phyloP scores from a whole-genome alignment of 2,797 vertebrate species.

The Philypnodon macrostomus region DNA sequence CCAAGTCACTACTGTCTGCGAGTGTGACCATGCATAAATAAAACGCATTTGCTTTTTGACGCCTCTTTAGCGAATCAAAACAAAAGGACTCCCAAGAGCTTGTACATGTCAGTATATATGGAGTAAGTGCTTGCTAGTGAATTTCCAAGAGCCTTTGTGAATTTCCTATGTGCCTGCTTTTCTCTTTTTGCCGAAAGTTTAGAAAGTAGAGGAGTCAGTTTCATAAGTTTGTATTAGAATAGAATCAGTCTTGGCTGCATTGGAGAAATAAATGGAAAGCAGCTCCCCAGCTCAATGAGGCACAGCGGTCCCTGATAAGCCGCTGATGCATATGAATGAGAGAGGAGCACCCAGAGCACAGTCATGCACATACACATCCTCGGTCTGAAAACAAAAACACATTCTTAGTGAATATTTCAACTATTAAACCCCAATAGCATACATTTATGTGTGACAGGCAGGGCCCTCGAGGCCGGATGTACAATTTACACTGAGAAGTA shows the following conservation, averaged over 20 bases:
- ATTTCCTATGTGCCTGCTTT: conserved; percentile 19
- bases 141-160: conserved; percentile 10
- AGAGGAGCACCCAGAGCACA: conserved; percentile 32
- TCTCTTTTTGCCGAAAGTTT: conserved; percentile 33
- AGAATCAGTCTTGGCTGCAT: conserved; percentile 47
- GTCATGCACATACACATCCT: conserved; percentile 16
- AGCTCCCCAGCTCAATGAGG: conserved; percentile 68
- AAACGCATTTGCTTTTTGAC: conserved; percentile 20
- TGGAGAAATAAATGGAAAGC: conserved; percentile 66
- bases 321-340: conserved; percentile 69
- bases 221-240: conserved; percentile 50
- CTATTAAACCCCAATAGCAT: conserved; percentile 34
- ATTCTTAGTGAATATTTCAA: conserved; percentile 47
- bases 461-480: conserved; percentile 20
- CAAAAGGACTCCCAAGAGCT: conserved; percentile 5
- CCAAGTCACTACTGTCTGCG: conserved; percentile 9
- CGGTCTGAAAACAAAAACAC: conserved; percentile 46
- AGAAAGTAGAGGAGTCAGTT: conserved; percentile 32
- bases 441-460: conserved; percentile 28
- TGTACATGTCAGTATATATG: conserved; percentile 23
- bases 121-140: neutral
- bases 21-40: conserved; percentile 25
- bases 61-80: conserved; percentile 26
- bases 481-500: neutral
- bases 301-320: conserved; percentile 67